Evolutionary conservation across 1,140 invertebrate species (phyloP).

Genomic region (Drosophila sproati): DNA sequence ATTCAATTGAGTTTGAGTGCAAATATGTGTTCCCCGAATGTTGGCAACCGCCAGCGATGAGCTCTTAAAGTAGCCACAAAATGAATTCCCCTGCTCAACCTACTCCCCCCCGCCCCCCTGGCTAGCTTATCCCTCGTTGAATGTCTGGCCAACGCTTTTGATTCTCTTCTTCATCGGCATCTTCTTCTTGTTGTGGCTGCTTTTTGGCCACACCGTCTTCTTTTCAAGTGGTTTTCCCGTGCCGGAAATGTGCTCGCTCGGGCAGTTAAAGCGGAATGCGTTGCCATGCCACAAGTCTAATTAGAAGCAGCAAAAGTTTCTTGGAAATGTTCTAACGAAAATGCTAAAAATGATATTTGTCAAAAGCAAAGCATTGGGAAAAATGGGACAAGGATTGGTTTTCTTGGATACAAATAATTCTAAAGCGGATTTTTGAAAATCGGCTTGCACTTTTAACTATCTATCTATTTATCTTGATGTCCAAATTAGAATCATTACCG

Average conservation of each 20-base stretch:
- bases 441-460: too few species aligned
- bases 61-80: conserved; percentile 45
- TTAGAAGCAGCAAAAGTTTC: conserved; percentile 23
- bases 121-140: conserved; percentile 6
- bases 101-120: background rate
- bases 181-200: conserved; percentile 32
- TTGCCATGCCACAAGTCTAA: conserved; percentile 33
- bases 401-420: background rate
- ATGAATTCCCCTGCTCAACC: background rate
- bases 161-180: conserved; percentile 28
- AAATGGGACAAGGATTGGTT: background rate
- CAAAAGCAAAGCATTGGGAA: background rate
- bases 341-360: background rate
- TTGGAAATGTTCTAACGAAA: background rate
- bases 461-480: too few species aligned
- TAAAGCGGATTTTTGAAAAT: background rate
- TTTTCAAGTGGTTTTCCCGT: conserved; percentile 45
- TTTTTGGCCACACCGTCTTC: conserved; percentile 20
- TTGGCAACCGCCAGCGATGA: conserved; percentile 6
- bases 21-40: conserved; percentile 75
- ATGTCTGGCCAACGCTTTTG: conserved; percentile 44
- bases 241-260: conserved; percentile 6
- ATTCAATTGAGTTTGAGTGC: conserved; percentile 80
- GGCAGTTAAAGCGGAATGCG: conserved; percentile 22
- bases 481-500: too few species aligned